These are phyloP conservation scores for Dysmachus trigonus DNA, from an alignment of 2,888 invertebrate genomes.

Conservation along the genomic window DNA sequence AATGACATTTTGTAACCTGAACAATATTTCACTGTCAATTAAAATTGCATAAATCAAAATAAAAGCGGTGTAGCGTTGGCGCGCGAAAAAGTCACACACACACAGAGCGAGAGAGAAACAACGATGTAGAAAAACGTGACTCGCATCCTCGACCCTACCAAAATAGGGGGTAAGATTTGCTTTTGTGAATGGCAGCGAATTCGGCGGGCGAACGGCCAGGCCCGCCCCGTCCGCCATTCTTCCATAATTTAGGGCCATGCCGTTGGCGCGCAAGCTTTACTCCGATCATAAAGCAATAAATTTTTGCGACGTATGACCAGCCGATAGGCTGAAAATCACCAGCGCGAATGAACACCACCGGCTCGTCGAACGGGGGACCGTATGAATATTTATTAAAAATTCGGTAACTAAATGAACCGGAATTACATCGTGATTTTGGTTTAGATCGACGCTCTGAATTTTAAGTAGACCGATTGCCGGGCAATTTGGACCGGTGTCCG, in stretches of 20 bases:
- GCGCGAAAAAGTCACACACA: slow-evolving; percentile 3
- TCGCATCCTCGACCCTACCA: background rate
- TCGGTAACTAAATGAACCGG: slow-evolving; percentile 13
- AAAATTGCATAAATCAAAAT: slow-evolving; percentile 50
- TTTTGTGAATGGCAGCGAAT: background rate
- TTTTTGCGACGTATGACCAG: background rate
- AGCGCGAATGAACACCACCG: background rate
- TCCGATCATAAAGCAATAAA: slow-evolving; percentile 31
- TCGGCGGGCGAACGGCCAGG: background rate
- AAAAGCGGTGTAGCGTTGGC: slow-evolving; percentile 23
- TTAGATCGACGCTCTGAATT: background rate
- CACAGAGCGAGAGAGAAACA: background rate
- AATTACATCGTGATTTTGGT: background rate
- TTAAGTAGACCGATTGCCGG: background rate
- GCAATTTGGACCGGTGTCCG: background rate
- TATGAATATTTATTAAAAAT: slow-evolving; percentile 39
- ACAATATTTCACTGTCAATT: slow-evolving; percentile 52
- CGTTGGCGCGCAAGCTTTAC: background rate
- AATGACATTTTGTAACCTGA: slow-evolving; percentile 49
- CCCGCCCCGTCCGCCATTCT: background rate
- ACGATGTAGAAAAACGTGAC: background rate
- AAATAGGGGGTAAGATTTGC: background rate
- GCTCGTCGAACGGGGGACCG: background rate
- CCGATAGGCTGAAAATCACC: slow-evolving; percentile 36
- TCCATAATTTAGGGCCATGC: background rate